Conservation (phyloP, 2,888 invertebrate species). For the Limulus polyphemus region DNA sequence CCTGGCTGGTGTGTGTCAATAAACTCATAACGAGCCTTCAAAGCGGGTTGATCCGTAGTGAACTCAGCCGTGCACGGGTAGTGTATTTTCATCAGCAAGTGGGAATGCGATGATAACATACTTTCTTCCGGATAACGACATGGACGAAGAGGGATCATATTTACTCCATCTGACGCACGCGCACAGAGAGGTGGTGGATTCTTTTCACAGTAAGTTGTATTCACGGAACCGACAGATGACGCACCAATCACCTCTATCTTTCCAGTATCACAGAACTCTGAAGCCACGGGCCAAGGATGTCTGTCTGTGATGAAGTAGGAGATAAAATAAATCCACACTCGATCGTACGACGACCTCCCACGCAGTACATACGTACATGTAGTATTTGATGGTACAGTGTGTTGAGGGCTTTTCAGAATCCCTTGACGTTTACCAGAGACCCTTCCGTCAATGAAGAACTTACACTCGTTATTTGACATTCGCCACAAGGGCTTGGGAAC, state of each 20-base stretch:
- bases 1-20: slow-evolving; percentile 44
- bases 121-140: slow-evolving; percentile 46
- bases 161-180: slow-evolving; percentile 26
- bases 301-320: slow-evolving; percentile 61
- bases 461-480: slow-evolving; percentile 24
- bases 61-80: slow-evolving; percentile 62
- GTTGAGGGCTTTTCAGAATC: slow-evolving; percentile 17
- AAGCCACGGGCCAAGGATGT: slow-evolving; percentile 11
- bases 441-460: slow-evolving; percentile 14
- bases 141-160: slow-evolving; percentile 27
- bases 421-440: slow-evolving; percentile 12
- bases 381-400: slow-evolving; percentile 65
- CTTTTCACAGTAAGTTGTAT: slow-evolving; percentile 28
- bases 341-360: slow-evolving; percentile 33
- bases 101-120: slow-evolving; percentile 61
- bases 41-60: slow-evolving; percentile 52
- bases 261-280: slow-evolving; percentile 21
- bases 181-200: slow-evolving; percentile 28
- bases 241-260: slow-evolving; percentile 23
- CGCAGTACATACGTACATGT: slow-evolving; percentile 66
- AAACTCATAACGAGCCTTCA: slow-evolving; percentile 67
- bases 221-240: neutral
- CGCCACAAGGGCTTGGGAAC: slow-evolving; percentile 41
- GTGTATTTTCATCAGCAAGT: slow-evolving; percentile 60
- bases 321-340: slow-evolving; percentile 72